These are phyloP conservation scores for Laterallus jamaicensis DNA, from an alignment of 2,113 vertebrate species.

Conservation along the genomic window DNA sequence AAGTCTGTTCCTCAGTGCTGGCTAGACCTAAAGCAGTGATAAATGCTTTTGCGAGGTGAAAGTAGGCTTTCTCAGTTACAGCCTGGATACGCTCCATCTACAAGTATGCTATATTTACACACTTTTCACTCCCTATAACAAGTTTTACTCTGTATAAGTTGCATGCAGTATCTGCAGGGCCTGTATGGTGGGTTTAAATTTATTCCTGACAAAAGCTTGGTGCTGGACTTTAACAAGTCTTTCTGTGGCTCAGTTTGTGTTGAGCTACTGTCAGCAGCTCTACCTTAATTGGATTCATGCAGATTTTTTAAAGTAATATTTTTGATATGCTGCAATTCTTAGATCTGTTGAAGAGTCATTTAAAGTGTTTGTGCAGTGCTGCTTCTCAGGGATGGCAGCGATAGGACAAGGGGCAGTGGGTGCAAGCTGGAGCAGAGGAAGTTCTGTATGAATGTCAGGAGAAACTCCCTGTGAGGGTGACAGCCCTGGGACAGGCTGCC, in stretches of 20 bases:
- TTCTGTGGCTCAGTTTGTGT: neutral
- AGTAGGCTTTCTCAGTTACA: neutral
- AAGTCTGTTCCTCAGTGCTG: neutral
- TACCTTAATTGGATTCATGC: neutral
- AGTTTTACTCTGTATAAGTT: neutral
- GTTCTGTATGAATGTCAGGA: too few species aligned
- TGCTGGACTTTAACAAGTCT: neutral
- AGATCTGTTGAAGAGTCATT: neutral
- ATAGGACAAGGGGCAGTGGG: too few species aligned
- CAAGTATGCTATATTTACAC: neutral
- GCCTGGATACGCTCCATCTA: too few species aligned
- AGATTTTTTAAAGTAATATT: neutral
- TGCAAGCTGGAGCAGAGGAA: too few species aligned
- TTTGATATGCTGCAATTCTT: neutral
- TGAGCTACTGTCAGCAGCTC: neutral
- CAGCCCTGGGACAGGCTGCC: too few species aligned
- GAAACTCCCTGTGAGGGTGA: too few species aligned
- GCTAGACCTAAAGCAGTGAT: conserved; percentile 11
- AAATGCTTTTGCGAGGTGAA: conserved; percentile 37
- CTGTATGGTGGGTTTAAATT: neutral
- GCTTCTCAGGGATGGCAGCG: too few species aligned
- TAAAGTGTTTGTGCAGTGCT: neutral
- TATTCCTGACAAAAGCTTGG: neutral
- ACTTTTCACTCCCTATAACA: too few species aligned
- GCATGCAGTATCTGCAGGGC: neutral